phyloP scores from a whole-genome alignment of 2,113 vertebrate genomes.

The Athene cunicularia region DNA sequence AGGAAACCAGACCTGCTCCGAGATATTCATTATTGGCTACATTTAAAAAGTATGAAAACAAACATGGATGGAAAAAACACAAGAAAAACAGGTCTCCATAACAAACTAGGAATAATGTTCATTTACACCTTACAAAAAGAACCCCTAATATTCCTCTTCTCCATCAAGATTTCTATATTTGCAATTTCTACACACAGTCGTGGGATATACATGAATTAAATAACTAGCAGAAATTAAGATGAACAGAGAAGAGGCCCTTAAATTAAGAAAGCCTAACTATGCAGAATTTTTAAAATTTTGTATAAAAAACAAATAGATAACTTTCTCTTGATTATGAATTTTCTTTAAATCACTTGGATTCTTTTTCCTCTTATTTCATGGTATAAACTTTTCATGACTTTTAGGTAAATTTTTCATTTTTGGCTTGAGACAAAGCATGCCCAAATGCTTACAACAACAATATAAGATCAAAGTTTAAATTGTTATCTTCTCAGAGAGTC shows the following conservation, averaged over 20 bases:
- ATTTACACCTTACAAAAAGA: background rate
- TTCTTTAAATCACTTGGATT: background rate
- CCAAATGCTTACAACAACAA: background rate
- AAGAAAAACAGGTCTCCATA: background rate
- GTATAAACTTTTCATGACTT: background rate
- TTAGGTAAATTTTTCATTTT: background rate
- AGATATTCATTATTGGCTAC: background rate
- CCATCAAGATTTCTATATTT: background rate
- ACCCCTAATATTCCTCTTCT: background rate
- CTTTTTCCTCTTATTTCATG: background rate
- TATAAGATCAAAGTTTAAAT: background rate
- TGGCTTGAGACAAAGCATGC: background rate
- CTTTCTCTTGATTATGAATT: background rate
- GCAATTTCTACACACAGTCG: background rate
- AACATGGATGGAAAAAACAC: background rate
- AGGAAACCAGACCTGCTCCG: background rate
- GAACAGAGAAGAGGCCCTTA: background rate
- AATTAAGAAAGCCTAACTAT: background rate
- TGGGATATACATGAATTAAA: background rate
- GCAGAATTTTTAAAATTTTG: background rate
- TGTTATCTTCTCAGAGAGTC: background rate
- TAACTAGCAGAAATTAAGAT: background rate
- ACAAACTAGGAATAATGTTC: background rate
- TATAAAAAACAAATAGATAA: background rate
- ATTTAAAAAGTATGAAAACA: background rate